Conservation (phyloP, 1,140 invertebrate genomes). For the Drosophila sechellia region DNA sequence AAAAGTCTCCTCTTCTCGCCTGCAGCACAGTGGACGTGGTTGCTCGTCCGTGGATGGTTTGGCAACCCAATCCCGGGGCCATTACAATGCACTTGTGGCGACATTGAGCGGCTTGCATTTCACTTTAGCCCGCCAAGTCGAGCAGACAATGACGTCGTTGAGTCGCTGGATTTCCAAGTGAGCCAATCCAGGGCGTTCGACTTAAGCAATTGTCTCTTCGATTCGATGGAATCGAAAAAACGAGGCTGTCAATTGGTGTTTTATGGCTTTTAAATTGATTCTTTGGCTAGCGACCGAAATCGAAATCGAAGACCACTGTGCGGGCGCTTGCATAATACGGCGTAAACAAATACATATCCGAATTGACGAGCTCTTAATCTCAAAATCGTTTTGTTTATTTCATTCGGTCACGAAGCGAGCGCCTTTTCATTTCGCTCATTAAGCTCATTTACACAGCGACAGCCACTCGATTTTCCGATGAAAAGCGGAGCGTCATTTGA, state of each 20-base stretch:
- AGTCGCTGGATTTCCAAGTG: conserved; percentile 11
- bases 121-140: conserved; percentile 25
- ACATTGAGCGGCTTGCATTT: conserved; percentile 50
- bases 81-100: conserved; percentile 39
- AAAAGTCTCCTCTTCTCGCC: conserved; percentile 24
- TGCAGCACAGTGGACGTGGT: conserved; percentile 71
- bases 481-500: conserved; percentile 24
- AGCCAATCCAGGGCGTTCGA: conserved; percentile 10
- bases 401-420: conserved; percentile 45
- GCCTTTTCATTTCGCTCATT: conserved; percentile 65
- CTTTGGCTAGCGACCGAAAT: conserved; percentile 7
- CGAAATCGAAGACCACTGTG: conserved; percentile 55
- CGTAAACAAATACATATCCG: conserved; percentile 60
- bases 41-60: conserved; percentile 34
- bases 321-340: conserved; percentile 71
- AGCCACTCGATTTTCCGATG: conserved; percentile 21
- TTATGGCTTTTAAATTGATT: conserved; percentile 78
- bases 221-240: conserved; percentile 49
- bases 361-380: conserved; percentile 62
- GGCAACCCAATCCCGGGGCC: conserved; percentile 61
- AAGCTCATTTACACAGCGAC: conserved; percentile 60
- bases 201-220: conserved; percentile 59
- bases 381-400: conserved; percentile 76
- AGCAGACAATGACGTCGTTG: conserved; percentile 27
- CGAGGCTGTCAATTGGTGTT: conserved; percentile 72